These are phyloP conservation scores for Rugalucina vietnamica DNA, from an alignment of 2,888 invertebrate genomes.

Conservation along the genomic window DNA sequence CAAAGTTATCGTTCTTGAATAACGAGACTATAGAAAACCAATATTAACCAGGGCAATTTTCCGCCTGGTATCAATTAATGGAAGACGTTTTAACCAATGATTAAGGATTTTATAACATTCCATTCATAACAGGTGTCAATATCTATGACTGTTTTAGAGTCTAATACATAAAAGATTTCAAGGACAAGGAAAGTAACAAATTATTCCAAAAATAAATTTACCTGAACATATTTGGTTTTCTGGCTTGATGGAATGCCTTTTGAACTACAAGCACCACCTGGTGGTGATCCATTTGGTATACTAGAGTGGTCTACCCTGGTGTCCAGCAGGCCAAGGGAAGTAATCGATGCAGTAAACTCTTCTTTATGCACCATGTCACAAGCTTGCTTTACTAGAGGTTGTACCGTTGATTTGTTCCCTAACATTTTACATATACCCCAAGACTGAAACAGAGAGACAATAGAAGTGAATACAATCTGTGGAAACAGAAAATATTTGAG, in stretches of 20 bases:
- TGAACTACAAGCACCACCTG: constrained; percentile 18
- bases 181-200: too few species aligned
- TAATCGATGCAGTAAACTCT: constrained; percentile 87
- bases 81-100: too few species aligned
- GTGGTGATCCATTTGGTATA: neutral
- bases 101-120: too few species aligned
- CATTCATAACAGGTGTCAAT: too few species aligned
- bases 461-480: too few species aligned
- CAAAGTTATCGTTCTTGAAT: too few species aligned
- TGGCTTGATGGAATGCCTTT: neutral
- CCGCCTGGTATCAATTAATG: too few species aligned
- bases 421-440: constrained; percentile 82
- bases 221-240: constrained; percentile 73
- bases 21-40: too few species aligned
- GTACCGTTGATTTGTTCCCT: constrained; percentile 76
- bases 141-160: too few species aligned
- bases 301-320: constrained; percentile 23
- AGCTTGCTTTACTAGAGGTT: constrained; percentile 83
- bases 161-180: too few species aligned
- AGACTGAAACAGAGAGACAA: constrained; percentile 71
- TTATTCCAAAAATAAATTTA: constrained; percentile 26
- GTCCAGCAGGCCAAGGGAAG: constrained; percentile 85
- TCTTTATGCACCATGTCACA: constrained; percentile 88
- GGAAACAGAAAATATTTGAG: too few species aligned
- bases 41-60: too few species aligned